Evolutionary conservation across 2,888 invertebrate species (phyloP).

Genomic region (Incurvaria masculella): DNA sequence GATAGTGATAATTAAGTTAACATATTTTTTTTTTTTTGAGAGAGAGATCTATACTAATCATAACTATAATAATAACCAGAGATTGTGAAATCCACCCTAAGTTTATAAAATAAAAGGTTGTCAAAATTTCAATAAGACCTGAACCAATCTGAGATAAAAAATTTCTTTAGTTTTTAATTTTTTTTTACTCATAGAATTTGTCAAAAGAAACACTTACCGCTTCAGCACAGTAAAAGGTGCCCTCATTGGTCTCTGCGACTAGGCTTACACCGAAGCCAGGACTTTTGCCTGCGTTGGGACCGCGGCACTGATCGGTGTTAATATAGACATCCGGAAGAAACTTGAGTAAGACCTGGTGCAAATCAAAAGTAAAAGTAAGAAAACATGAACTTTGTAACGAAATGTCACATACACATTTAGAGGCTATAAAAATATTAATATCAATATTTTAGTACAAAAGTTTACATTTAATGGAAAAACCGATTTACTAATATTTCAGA

Average conservation of each 20-base stretch:
- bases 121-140: no score
- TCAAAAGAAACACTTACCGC: conserved; percentile 36
- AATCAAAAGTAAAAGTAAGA: neutral
- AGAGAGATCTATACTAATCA: no score
- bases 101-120: no score
- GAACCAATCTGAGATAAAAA: no score
- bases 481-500: no score
- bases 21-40: no score
- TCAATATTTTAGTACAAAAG: neutral
- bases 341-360: conserved; percentile 66
- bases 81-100: no score
- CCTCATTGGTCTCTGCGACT: conserved; percentile 88
- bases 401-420: neutral
- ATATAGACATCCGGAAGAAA: conserved; percentile 96
- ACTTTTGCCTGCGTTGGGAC: conserved; percentile 84
- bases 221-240: conserved; percentile 67
- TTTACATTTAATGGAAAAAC: no score
- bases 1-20: no score
- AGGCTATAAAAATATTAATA: conserved; percentile 4
- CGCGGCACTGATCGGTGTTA: conserved; percentile 88
- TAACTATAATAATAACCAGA: no score
- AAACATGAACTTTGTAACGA: neutral
- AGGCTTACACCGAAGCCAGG: conserved; percentile 90
- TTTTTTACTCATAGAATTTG: no score
- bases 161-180: no score